These are phyloP conservation scores for Cardinalis cardinalis DNA, from an alignment of 2,113 vertebrate genomes.

Conservation along the genomic window DNA sequence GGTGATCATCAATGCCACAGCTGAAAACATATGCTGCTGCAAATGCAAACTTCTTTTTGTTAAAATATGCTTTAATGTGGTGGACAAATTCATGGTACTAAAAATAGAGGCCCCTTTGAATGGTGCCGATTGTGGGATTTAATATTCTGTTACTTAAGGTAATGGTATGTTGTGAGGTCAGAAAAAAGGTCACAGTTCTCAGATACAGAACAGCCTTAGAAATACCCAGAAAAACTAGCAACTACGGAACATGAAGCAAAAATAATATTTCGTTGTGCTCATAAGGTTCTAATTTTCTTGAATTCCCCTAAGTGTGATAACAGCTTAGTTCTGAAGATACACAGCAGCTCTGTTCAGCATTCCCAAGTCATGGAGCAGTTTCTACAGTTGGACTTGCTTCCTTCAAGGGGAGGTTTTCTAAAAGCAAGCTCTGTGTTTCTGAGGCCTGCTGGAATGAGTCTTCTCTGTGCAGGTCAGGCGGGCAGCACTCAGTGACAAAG, in stretches of 20 bases:
- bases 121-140: slow-evolving; percentile 16
- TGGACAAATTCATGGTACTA: background rate
- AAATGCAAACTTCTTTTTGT: slow-evolving; percentile 1
- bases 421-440: background rate
- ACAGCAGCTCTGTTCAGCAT: background rate
- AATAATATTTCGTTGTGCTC: background rate
- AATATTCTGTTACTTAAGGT: slow-evolving; percentile 24
- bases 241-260: background rate
- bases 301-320: slow-evolving; percentile 11
- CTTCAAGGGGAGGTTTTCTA: background rate
- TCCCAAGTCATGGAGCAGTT: background rate
- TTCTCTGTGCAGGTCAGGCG: background rate
- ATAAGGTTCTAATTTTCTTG: slow-evolving; percentile 41
- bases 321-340: background rate
- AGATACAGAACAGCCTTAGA: background rate
- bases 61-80: background rate
- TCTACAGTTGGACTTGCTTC: background rate
- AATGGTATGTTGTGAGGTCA: background rate
- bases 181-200: background rate
- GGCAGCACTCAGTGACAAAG: background rate
- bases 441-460: background rate
- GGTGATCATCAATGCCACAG: background rate
- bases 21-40: background rate
- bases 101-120: background rate
- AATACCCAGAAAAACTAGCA: background rate